A percentile compares a stretch with the other conserved stretches of the same genome.
These are phyloP conservation scores for Lochmaea capreae DNA, from an alignment of 2,888 invertebrate species.

Conservation along the genomic window DNA sequence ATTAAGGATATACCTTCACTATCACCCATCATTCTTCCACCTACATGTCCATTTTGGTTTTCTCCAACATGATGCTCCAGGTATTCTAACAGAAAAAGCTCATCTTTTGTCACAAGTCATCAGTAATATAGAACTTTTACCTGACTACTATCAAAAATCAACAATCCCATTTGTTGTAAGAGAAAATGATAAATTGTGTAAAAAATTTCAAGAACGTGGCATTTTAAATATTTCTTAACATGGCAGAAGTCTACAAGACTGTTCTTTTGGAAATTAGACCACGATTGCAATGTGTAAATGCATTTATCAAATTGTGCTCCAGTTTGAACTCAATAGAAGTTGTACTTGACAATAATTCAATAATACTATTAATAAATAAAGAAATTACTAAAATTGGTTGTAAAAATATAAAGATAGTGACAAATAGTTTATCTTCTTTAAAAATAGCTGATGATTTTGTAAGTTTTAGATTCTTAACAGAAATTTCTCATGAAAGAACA, in stretches of 20 bases:
- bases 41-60: slow-evolving; percentile 94
- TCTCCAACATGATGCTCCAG: slow-evolving; percentile 82
- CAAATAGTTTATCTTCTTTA: slow-evolving; percentile 59
- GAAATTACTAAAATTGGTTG: slow-evolving; percentile 46
- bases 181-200: slow-evolving; percentile 80
- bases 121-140: slow-evolving; percentile 84
- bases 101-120: slow-evolving; percentile 91
- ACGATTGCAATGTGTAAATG: slow-evolving; percentile 71
- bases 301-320: slow-evolving; percentile 64
- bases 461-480: slow-evolving; percentile 61
- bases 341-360: slow-evolving; percentile 49
- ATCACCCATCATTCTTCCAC: slow-evolving; percentile 97
- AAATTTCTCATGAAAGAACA: slow-evolving; percentile 46
- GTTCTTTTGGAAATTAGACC: slow-evolving; percentile 73
- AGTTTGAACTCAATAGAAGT: slow-evolving; percentile 49
- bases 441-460: slow-evolving; percentile 54
- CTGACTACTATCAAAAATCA: slow-evolving; percentile 86
- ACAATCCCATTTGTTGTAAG: slow-evolving; percentile 84
- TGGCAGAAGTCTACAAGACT: slow-evolving; percentile 60
- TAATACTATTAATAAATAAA: slow-evolving; percentile 48
- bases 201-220: slow-evolving; percentile 73
- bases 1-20: slow-evolving; percentile 89
- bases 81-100: slow-evolving; percentile 86
- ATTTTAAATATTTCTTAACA: slow-evolving; percentile 62
- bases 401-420: slow-evolving; percentile 51